A percentile compares a stretch with the other conserved stretches of the same genome.
Conservation (phyloP, 2,888 invertebrate genomes). For the Argyra leucocephala region DNA sequence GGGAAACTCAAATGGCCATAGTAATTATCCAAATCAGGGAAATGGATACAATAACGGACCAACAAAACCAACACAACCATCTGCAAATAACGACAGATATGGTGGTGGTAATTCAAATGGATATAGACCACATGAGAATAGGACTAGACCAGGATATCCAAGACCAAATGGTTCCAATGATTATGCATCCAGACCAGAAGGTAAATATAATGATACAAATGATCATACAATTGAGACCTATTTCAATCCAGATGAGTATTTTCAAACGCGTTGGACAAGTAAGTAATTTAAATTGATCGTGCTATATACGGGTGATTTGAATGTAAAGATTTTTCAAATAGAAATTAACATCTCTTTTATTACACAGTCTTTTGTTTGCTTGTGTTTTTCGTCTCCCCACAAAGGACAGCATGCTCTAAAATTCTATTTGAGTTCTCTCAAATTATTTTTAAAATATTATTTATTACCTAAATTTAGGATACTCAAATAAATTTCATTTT, state of each 20-base stretch:
- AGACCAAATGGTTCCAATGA: slow-evolving; percentile 15
- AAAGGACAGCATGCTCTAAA: too few relatives aligned
- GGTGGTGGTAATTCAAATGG: neutral
- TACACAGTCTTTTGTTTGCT: too few relatives aligned
- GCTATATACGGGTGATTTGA: too few relatives aligned
- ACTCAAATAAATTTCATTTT: too few relatives aligned
- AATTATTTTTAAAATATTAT: too few relatives aligned
- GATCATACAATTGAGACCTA: slow-evolving; percentile 41
- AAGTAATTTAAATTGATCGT: slow-evolving; percentile 22
- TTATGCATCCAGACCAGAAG: slow-evolving; percentile 24
- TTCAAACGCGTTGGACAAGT: slow-evolving; percentile 34
- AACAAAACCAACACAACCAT: neutral
- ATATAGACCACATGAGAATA: slow-evolving; percentile 15
- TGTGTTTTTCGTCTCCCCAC: too few relatives aligned
- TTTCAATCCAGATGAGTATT: slow-evolving; percentile 42
- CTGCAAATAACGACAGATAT: neutral
- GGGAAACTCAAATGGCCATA: too few relatives aligned
- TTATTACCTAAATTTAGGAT: too few relatives aligned
- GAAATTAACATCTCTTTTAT: too few relatives aligned
- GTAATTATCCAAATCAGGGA: too few relatives aligned
- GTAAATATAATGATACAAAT: slow-evolving; percentile 30
- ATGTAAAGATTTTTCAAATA: too few relatives aligned
- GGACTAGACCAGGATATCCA: slow-evolving; percentile 18
- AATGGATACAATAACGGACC: neutral
- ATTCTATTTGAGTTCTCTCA: too few relatives aligned